These are phyloP conservation scores for Propithecus deckenii DNA, from an alignment of 2,797 vertebrate species.

Conservation along the genomic window DNA sequence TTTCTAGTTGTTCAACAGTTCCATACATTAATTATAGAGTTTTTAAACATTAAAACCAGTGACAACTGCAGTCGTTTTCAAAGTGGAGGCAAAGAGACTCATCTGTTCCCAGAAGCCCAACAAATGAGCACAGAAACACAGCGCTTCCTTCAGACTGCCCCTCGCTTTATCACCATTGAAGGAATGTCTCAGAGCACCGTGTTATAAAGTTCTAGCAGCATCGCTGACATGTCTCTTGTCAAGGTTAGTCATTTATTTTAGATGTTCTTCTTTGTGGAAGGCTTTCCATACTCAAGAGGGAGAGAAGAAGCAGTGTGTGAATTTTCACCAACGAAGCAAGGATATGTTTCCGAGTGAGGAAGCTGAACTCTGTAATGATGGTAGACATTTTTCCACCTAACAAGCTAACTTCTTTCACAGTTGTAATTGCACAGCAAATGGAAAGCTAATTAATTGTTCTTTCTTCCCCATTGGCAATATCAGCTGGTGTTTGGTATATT, in stretches of 20 bases:
- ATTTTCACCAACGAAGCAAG: not conserved
- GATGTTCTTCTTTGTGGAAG: not conserved
- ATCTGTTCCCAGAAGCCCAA: not conserved
- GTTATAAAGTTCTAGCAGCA: not conserved
- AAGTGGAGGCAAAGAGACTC: not conserved
- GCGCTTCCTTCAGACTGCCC: not conserved
- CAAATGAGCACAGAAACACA: not conserved
- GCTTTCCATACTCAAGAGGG: not conserved
- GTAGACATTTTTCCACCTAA: not conserved
- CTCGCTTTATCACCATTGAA: not conserved
- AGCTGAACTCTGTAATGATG: not conserved
- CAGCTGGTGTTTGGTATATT: conserved; percentile 5
- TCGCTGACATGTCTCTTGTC: not conserved
- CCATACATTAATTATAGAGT: not conserved
- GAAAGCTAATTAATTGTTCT: conserved; percentile 32
- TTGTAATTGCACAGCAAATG: not conserved
- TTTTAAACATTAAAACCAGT: not conserved
- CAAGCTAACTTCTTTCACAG: not conserved
- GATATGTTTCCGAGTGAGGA: not conserved
- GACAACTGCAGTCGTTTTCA: not conserved
- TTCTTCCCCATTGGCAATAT: not conserved
- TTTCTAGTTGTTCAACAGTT: conserved; percentile 24
- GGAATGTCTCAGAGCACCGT: not conserved
- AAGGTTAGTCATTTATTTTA: conserved; percentile 54
- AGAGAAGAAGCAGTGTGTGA: not conserved